Base-by-base conservation (phyloP, 2,797 vertebrate genomes). In the Erethizon dorsatum region DNA sequence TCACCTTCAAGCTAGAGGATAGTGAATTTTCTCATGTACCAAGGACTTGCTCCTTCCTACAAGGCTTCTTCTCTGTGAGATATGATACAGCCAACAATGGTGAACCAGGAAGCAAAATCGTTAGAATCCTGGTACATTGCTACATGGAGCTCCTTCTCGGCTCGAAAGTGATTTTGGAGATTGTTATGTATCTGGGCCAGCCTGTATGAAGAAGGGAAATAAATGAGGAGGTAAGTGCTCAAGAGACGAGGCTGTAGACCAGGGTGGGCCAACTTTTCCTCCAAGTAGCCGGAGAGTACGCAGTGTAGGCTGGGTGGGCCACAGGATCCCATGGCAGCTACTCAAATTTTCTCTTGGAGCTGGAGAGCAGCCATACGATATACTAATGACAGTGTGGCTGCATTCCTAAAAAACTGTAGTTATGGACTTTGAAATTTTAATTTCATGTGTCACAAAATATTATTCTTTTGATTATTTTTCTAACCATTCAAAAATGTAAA, bases 391-490 rank as follows among this genome's bases (percentile, higher is more conserved):
- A 75, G 61, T 0, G 0, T 50, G 50, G 57, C 67, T 83, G 26
- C 65, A 24, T 67, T 37, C 73, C n/a, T 33, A 24, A 69, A 24
- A 22, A 73, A 57, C 67, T 84, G 47, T 83, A 83, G 79, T 73
- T 83, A 67, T 22, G 18, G 50, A 31, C 50, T 56, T 67, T 54
- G 41, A 80, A 86, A 84, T 80, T 90, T 65, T 96, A 79, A 96
- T 96, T 91, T 92, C 77, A 73, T 73, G 71, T 84, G 54, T 82
- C 15, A 91, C 17, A 18, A 65, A 92, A 78, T 88, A 88, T 13
- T 91, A 41, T 90, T 94, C 63, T 87, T 71, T 91, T 75, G 50
- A 45, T 77, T 67, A 90, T 78, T 67, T 52, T 69, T n/a, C 10
- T 52, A 91, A 59, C 13, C 24, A 50, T 31, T 71, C 41, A 71